phyloP scores from a whole-genome alignment of 37 sponge, comb jelly and placozoan genomes.

The Lycopodina hypogea region DNA sequence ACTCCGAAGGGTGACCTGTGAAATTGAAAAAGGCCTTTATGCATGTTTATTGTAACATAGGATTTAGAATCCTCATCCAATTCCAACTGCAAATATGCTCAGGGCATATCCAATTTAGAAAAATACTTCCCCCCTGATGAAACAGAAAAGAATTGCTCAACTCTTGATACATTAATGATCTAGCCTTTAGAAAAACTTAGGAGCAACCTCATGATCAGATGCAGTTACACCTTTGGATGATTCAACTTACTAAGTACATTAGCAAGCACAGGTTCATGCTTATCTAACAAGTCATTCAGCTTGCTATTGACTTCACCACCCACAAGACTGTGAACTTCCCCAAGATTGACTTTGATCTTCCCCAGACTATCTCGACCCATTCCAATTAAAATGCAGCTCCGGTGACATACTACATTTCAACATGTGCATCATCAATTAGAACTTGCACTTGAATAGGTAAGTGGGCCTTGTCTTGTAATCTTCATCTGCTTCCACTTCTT shows the following conservation, averaged over 20 bases:
- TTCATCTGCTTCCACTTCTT: constrained; percentile 12
- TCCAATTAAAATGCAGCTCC: constrained; percentile 35
- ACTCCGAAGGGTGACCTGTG: constrained; percentile 34
- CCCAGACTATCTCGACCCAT: neutral
- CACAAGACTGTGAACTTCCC: neutral
- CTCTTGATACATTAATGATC: constrained; percentile 21
- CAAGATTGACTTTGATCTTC: neutral
- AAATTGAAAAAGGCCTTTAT: constrained; percentile 34
- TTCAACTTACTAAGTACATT: constrained; percentile 16
- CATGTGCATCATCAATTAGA: neutral
- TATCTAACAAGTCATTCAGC: constrained; percentile 5
- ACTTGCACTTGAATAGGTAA: constrained; percentile 12
- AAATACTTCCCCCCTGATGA: constrained; percentile 62
- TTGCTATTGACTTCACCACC: neutral
- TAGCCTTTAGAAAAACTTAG: constrained; percentile 11
- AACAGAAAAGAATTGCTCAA: too few species aligned
- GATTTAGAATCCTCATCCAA: too few species aligned
- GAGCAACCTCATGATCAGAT: too few species aligned
- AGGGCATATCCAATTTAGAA: constrained; percentile 46
- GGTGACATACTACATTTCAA: constrained; percentile 53
- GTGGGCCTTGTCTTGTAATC: neutral
- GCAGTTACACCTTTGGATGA: constrained; percentile 8
- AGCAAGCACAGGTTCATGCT: constrained; percentile 28
- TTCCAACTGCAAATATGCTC: too few species aligned
- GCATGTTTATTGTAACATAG: constrained; percentile 55